Evolutionary conservation across 37 sponge, comb jelly and placozoan species (phyloP).

Genomic region (Aphrocallistes beatrix): DNA sequence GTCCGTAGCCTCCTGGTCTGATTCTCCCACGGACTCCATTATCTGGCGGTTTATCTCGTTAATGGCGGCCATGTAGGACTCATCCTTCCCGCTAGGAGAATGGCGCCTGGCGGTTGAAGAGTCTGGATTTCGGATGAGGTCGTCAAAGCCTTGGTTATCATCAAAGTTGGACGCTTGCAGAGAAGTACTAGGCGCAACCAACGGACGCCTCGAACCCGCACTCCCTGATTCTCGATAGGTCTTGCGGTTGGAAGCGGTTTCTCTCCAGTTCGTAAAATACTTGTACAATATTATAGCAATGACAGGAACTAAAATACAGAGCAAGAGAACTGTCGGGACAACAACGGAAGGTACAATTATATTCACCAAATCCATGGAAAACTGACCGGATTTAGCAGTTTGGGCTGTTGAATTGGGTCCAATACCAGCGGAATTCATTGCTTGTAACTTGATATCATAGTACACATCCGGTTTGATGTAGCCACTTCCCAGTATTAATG

Average conservation of each 20-base stretch:
- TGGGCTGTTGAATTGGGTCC: not conserved
- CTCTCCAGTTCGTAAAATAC: not conserved
- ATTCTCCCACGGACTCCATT: not conserved
- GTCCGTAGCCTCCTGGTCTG: not conserved
- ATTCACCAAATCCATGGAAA: not conserved
- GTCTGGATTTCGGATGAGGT: not conserved
- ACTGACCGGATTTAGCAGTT: not conserved
- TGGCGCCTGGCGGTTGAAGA: not conserved
- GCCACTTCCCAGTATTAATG: not conserved
- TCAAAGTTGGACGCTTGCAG: not conserved
- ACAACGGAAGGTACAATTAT: not conserved
- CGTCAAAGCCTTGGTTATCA: not conserved
- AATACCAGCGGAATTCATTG: not conserved
- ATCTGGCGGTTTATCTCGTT: conserved; percentile 16
- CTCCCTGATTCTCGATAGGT: not conserved
- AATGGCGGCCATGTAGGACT: not conserved
- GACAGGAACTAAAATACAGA: not conserved
- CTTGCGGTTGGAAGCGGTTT: not conserved
- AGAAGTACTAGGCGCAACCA: not conserved
- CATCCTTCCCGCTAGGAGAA: not conserved
- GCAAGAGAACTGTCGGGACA: not conserved
- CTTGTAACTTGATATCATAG: not conserved
- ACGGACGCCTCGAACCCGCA: not conserved
- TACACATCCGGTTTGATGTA: not conserved
- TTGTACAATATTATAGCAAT: not conserved